phyloP scores from a whole-genome alignment of 64 coral and sea anemone species.

The Catalaphyllia jardinei region DNA sequence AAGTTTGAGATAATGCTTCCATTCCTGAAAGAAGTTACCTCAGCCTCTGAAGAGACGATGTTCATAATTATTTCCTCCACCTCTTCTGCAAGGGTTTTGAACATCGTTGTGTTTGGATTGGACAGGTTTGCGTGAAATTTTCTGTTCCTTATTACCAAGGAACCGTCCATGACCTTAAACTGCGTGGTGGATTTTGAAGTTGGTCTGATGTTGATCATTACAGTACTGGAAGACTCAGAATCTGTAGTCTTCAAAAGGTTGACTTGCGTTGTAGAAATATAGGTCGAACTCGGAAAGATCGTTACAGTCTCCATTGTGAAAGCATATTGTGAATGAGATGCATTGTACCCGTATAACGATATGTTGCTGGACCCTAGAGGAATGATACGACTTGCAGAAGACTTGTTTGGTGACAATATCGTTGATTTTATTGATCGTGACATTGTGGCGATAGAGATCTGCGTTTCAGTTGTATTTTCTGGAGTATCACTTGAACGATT shows the following conservation, averaged over 20 bases:
- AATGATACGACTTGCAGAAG: background rate
- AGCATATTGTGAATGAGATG: background rate
- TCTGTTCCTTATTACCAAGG: constrained; percentile 9
- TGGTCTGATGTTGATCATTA: background rate
- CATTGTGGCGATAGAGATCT: background rate
- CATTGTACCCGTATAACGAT: background rate
- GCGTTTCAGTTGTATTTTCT: background rate
- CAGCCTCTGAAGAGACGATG: background rate
- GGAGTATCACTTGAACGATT: background rate
- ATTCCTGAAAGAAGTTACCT: constrained; percentile 14
- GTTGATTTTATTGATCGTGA: background rate
- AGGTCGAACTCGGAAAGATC: background rate
- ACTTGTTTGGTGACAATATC: background rate
- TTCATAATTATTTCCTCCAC: background rate
- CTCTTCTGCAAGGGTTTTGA: background rate
- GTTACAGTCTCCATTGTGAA: background rate
- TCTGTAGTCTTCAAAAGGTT: background rate
- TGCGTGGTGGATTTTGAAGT: background rate
- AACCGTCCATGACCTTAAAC: constrained; percentile 25
- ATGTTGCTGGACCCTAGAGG: background rate
- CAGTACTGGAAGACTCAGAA: background rate
- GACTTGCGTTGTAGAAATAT: too few species aligned
- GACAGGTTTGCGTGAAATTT: constrained; percentile 7
- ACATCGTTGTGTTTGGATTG: constrained; percentile 18
- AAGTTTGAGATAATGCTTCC: constrained; percentile 24